Conservation (phyloP, 2,888 invertebrate species). For the Caenorhabditis angaria region DNA sequence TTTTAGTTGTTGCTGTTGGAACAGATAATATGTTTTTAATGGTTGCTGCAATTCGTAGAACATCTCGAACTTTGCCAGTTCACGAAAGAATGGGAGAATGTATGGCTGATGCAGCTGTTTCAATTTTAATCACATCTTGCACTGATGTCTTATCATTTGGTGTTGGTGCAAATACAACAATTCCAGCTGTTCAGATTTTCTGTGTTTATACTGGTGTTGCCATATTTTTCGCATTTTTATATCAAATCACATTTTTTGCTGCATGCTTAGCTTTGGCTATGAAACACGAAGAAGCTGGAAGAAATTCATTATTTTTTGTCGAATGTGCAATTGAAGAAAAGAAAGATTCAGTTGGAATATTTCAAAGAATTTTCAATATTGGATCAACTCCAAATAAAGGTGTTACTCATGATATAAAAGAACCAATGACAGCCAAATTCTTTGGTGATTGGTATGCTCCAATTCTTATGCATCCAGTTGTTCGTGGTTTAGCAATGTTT, state of each 20-base stretch:
- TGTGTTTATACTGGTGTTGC: slow-evolving; percentile 83
- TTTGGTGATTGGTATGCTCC: slow-evolving; percentile 70
- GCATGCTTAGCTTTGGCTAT: slow-evolving; percentile 66
- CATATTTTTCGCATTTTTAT: slow-evolving; percentile 69
- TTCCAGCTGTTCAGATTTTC: slow-evolving; percentile 92
- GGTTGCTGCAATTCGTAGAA: slow-evolving; percentile 91
- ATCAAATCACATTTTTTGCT: slow-evolving; percentile 72
- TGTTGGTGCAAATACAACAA: slow-evolving; percentile 83
- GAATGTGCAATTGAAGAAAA: slow-evolving; percentile 46
- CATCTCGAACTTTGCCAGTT: slow-evolving; percentile 78
- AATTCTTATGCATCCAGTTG: slow-evolving; percentile 70
- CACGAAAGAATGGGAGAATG: slow-evolving; percentile 77
- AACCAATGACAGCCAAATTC: slow-evolving; percentile 61
- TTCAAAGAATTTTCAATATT: slow-evolving; percentile 52
- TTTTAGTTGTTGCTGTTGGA: slow-evolving; percentile 93
- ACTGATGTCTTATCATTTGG: slow-evolving; percentile 71
- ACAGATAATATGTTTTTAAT: slow-evolving; percentile 95
- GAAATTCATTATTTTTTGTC: slow-evolving; percentile 56
- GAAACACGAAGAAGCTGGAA: slow-evolving; percentile 62
- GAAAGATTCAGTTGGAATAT: slow-evolving; percentile 18
- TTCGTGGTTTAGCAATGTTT: slow-evolving; percentile 60
- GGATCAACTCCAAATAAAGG: slow-evolving; percentile 48
- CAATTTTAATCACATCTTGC: slow-evolving; percentile 84
- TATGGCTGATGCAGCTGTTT: slow-evolving; percentile 91
- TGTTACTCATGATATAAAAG: slow-evolving; percentile 48